These are phyloP conservation scores for Sisyra terminalis DNA, from an alignment of 2,888 invertebrate genomes.

Conservation along the genomic window DNA sequence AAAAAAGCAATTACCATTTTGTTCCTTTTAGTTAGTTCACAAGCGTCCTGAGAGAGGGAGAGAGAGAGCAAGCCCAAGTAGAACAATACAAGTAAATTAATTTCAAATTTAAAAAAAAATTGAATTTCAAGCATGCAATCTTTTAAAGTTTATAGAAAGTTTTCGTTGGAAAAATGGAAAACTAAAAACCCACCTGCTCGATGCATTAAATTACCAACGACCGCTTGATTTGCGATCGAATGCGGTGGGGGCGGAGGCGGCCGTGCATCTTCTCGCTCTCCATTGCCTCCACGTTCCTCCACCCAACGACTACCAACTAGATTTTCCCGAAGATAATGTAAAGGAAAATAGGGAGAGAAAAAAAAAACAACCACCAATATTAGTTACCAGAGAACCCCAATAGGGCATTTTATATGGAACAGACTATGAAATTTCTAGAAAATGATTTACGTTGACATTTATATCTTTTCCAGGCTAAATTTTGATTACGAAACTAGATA, in stretches of 20 bases:
- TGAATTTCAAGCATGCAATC: neutral
- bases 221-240: slow-evolving; percentile 33
- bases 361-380: neutral
- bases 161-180: no score
- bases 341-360: no score
- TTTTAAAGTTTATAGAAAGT: neutral
- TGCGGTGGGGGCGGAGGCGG: slow-evolving; percentile 50
- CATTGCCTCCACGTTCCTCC: slow-evolving; percentile 28
- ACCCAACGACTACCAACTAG: slow-evolving; percentile 32
- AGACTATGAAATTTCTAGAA: no score
- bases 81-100: slow-evolving; percentile 1
- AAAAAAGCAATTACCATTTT: no score
- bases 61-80: neutral
- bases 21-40: no score
- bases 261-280: slow-evolving; percentile 27
- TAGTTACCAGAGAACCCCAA: no score
- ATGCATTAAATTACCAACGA: slow-evolving; percentile 57
- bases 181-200: slow-evolving; percentile 48
- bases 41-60: no score
- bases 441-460: no score
- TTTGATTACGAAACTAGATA: neutral
- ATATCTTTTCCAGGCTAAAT: neutral
- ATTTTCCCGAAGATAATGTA: slow-evolving; percentile 1
- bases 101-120: neutral
- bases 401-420: no score